These are phyloP conservation scores for Lichenostomus cassidix DNA, from an alignment of 2,113 vertebrate species.

Conservation along the genomic window DNA sequence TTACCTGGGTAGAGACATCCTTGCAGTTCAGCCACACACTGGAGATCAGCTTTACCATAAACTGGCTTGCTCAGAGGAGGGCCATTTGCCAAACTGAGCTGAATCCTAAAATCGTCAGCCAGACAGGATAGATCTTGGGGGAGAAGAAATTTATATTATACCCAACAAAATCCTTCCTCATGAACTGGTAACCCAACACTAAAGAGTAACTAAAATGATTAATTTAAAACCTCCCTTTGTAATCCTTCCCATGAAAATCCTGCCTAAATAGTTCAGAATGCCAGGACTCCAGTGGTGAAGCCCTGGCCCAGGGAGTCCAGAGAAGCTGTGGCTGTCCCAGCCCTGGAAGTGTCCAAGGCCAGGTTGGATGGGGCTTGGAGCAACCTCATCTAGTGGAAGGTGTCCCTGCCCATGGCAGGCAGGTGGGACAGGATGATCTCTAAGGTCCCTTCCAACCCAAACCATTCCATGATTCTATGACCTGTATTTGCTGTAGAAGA, in stretches of 20 bases:
- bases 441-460: not conserved
- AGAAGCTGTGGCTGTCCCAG: not conserved
- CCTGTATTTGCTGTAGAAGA: not conserved
- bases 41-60: not conserved
- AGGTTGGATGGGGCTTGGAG: not conserved
- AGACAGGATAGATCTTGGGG: not conserved
- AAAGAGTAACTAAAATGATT: not conserved
- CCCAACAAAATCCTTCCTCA: not conserved
- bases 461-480: not conserved
- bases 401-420: not conserved
- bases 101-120: not conserved
- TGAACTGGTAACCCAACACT: not conserved
- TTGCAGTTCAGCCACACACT: not conserved
- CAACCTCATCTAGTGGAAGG: not conserved
- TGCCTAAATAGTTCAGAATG: not conserved
- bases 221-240: not conserved
- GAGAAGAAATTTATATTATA: not conserved
- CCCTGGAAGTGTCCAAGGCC: not conserved
- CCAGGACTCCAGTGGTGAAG: not conserved
- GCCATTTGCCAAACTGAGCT: not conserved
- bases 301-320: not conserved
- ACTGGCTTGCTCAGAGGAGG: not conserved
- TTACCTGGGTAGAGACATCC: not conserved
- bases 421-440: not conserved
- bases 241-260: not conserved